phyloP scores from a whole-genome alignment of 2,113 vertebrate species.

The Cynoglossus semilaevis region DNA sequence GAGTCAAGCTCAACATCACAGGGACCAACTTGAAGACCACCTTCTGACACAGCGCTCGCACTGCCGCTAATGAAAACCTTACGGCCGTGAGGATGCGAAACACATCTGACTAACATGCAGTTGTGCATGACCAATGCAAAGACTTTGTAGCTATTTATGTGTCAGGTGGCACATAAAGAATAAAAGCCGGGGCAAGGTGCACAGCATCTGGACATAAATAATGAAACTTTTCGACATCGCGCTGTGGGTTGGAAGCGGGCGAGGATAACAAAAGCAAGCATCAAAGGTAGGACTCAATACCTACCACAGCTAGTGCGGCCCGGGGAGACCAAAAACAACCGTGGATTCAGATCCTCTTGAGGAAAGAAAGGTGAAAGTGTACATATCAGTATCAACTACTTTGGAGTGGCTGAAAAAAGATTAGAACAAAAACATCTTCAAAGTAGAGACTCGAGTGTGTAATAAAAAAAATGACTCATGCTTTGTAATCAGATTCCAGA shows the following conservation, averaged over 20 bases:
- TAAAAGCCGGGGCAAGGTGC: conserved; percentile 32
- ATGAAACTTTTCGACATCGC: conserved; percentile 48
- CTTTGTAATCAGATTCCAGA: conserved; percentile 61
- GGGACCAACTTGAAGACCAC: conserved; percentile 52
- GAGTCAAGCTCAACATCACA: conserved; percentile 44
- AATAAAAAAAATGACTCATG: conserved; percentile 59
- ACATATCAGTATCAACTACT: conserved; percentile 55
- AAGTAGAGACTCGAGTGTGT: conserved; percentile 40
- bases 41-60: conserved; percentile 53
- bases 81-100: conserved; percentile 44
- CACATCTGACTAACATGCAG: conserved; percentile 61
- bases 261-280: conserved; percentile 53
- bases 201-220: conserved; percentile 58
- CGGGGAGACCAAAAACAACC: conserved; percentile 53
- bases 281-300: conserved; percentile 58
- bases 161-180: conserved; percentile 44
- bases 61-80: conserved; percentile 66
- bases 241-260: conserved; percentile 35
- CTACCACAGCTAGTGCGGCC: conserved; percentile 46
- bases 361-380: conserved; percentile 64
- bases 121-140: conserved; percentile 55
- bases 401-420: conserved; percentile 47
- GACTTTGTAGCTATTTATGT: conserved; percentile 49
- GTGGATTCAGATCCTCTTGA: conserved; percentile 53
- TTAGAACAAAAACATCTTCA: conserved; percentile 65